These are phyloP conservation scores for Trematomus bernacchii DNA, from an alignment of 2,797 vertebrate species.

Conservation along the genomic window DNA sequence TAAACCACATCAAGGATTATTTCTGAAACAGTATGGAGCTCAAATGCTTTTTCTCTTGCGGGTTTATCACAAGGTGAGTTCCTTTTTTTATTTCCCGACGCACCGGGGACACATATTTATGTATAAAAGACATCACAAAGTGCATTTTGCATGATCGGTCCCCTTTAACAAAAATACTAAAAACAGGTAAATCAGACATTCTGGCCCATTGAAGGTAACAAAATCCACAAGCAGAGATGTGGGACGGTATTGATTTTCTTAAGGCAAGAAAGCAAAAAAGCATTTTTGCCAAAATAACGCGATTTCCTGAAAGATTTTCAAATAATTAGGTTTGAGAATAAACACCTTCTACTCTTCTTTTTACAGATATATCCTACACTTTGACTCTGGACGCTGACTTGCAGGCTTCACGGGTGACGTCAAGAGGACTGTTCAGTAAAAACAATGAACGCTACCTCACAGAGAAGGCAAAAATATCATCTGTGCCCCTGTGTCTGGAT, in stretches of 20 bases:
- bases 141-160: too few relatives aligned
- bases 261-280: background rate
- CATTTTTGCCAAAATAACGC: background rate
- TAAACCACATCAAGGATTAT: too few relatives aligned
- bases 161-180: too few relatives aligned
- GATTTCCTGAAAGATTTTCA: background rate
- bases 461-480: constrained; percentile 73
- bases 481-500: constrained; percentile 72
- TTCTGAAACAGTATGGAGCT: too few relatives aligned
- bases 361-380: constrained; percentile 86
- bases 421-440: constrained; percentile 90
- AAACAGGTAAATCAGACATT: too few relatives aligned
- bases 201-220: background rate
- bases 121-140: too few relatives aligned
- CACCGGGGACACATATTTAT: too few relatives aligned
- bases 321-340: background rate
- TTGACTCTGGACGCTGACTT: constrained; percentile 91
- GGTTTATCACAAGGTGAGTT: too few relatives aligned
- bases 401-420: constrained; percentile 86
- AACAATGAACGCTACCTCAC: constrained; percentile 87
- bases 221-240: too few relatives aligned
- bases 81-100: too few relatives aligned
- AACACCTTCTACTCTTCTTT: background rate
- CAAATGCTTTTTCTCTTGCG: too few relatives aligned
- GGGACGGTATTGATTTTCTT: background rate